Evolutionary conservation across 2,888 invertebrate genomes (phyloP).

Genomic region (Scaptomyza caliginosa): DNA sequence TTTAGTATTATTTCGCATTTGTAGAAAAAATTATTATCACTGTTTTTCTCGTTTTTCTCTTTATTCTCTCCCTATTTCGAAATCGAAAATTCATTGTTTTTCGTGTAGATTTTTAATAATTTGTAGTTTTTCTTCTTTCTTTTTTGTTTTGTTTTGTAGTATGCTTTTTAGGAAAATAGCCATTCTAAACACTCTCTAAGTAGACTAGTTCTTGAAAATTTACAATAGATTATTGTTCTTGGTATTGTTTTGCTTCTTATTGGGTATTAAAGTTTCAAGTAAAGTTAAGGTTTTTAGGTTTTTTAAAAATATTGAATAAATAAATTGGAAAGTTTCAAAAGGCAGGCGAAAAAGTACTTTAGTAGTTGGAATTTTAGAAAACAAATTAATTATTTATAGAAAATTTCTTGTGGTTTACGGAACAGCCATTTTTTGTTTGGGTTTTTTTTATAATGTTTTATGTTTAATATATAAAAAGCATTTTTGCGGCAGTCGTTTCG

Average conservation of each 20-base stretch:
- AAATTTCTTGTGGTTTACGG: slow-evolving; percentile 9
- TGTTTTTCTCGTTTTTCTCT: slow-evolving; percentile 47
- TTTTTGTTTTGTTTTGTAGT: slow-evolving; percentile 46
- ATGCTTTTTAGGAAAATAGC: slow-evolving; percentile 73
- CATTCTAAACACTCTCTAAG: slow-evolving; percentile 73
- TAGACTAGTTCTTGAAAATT: slow-evolving; percentile 71
- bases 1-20: slow-evolving; percentile 24
- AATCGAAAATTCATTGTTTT: slow-evolving; percentile 54
- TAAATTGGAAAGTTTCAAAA: slow-evolving; percentile 40
- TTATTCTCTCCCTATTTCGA: slow-evolving; percentile 39
- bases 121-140: slow-evolving; percentile 24
- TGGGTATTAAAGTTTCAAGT: slow-evolving; percentile 35
- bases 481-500: slow-evolving; percentile 68
- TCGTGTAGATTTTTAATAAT: slow-evolving; percentile 33
- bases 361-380: neutral
- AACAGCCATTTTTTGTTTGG: slow-evolving; percentile 45
- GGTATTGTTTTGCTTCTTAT: slow-evolving; percentile 62
- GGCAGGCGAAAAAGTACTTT: slow-evolving; percentile 28
- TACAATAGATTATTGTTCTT: slow-evolving; percentile 79
- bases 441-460: neutral
- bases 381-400: neutral
- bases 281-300: slow-evolving; percentile 15
- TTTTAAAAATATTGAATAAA: slow-evolving; percentile 28
- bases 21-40: slow-evolving; percentile 78
- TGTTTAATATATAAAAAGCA: slow-evolving; percentile 55